A percentile compares a stretch with the other conserved stretches of the same genome.
phyloP scores from a whole-genome alignment of 1,140 invertebrate genomes.

The Mizuhopecten yessoensis region DNA sequence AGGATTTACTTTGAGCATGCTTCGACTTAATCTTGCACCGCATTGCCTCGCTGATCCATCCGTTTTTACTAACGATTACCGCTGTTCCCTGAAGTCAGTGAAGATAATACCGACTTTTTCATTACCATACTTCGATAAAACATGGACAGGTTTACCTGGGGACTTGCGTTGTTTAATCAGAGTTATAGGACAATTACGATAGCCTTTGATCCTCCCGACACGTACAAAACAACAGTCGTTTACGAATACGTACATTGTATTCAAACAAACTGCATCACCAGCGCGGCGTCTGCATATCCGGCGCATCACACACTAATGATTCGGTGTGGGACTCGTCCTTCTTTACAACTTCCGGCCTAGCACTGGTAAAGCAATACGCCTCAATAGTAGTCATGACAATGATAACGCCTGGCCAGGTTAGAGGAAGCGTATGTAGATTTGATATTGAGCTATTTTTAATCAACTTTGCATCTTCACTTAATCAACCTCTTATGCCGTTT shows the following conservation, averaged over 20 bases:
- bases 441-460: neutral
- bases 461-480: neutral
- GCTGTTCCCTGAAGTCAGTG: neutral
- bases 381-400: neutral
- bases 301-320: conserved; percentile 16
- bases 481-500: neutral
- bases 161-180: neutral
- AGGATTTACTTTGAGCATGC: too few species aligned
- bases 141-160: neutral
- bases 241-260: neutral
- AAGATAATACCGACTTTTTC: neutral
- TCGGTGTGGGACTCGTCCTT: neutral
- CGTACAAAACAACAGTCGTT: neutral
- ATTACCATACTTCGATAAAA: neutral
- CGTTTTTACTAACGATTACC: neutral
- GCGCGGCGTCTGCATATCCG: neutral
- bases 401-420: neutral
- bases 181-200: neutral
- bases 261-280: neutral
- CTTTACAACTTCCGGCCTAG: neutral
- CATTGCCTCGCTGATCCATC: neutral
- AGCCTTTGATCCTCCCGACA: conserved; percentile 10
- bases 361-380: neutral
- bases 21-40: too few species aligned
- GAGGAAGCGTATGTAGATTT: neutral